Conservation (phyloP, 64 coral and sea anemone species). For the Pachyseris speciosa region DNA sequence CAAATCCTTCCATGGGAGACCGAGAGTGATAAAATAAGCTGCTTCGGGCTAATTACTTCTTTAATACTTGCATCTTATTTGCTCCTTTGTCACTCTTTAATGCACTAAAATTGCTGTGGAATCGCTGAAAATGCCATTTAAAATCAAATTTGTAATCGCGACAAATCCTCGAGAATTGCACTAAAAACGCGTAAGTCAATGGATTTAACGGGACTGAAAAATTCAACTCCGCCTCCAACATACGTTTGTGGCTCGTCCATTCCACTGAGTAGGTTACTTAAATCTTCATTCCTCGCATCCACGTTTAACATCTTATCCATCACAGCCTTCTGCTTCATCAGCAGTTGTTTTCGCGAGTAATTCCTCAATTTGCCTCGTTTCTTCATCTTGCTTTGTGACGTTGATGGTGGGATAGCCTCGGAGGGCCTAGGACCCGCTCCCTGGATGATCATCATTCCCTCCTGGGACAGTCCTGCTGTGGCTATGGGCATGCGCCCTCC, state of each 20-base stretch:
- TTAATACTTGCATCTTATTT: no score
- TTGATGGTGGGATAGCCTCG: not conserved
- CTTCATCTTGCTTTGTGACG: constrained; percentile 4
- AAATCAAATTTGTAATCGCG: no score
- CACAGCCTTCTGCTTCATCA: constrained; percentile 40
- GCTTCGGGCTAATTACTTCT: no score
- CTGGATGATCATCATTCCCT: constrained; percentile 43
- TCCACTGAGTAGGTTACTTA: not conserved
- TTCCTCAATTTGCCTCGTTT: constrained; percentile 41
- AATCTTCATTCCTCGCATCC: not conserved
- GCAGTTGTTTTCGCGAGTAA: constrained; percentile 12
- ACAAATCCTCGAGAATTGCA: no score
- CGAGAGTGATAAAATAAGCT: no score
- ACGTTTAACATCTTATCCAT: constrained; percentile 33
- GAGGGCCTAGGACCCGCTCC: not conserved
- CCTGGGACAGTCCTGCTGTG: not conserved
- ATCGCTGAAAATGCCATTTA: no score
- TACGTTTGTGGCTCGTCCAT: not conserved
- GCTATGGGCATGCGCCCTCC: not conserved
- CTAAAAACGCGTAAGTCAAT: no score
- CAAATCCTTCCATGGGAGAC: no score
- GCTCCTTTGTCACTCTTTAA: no score
- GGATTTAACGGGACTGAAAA: no score
- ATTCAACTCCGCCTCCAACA: not conserved
- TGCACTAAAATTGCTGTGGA: no score